Evolutionary conservation across 2,888 invertebrate genomes (phyloP), one percentile per base, ranked within the genome.

Genomic region (Bellardia pandia): DNA sequence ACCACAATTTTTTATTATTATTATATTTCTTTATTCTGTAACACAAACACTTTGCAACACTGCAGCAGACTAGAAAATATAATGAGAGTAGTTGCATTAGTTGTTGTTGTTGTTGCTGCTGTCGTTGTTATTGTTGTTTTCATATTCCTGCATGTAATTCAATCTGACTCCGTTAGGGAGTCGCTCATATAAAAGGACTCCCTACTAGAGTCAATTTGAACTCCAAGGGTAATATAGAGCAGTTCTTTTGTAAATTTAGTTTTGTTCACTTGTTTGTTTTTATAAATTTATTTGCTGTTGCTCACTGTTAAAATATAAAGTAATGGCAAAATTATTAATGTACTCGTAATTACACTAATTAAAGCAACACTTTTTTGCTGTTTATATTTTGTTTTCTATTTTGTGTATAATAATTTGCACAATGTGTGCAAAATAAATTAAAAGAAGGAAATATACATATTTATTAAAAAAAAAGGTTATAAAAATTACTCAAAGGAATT

Each of bases 121-220:
- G 75, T 88, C 89, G 77, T 91, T 69, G 45, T 78, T 86, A 23
- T 78, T 86, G 62, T 23, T 74, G 94, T 95, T 94, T 95, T 94
- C 93, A 30, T 62, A 94, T 16, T 95, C 95, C 96, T 96, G 95
- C 96, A 96, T 96, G 95, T 96, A 97, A 96, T 96, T 97, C 97
- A 97, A 97, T 97, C 97, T 97, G 97, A 98, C 97, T 97, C 97
- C 97, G 97, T 97, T 97, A 97, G 97, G 97, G 97, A 98, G 97
- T 97, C 97, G 95, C 96, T 96, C 95, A 94, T 95, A 94, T 95
- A 95, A 95, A 97, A 97, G 97, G 97, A 97, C 97, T 98, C 97
- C 97, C 97, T 98, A 98, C 97, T 98, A 97, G 97, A 97, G 97
- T 98, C 97, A 98, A 98, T 98, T 98, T 98, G 96, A 97, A 96